A percentile compares a stretch with the other conserved stretches of the same genome.
Conservation (phyloP, 2,888 invertebrate genomes). For the Cyclophora albipunctata region DNA sequence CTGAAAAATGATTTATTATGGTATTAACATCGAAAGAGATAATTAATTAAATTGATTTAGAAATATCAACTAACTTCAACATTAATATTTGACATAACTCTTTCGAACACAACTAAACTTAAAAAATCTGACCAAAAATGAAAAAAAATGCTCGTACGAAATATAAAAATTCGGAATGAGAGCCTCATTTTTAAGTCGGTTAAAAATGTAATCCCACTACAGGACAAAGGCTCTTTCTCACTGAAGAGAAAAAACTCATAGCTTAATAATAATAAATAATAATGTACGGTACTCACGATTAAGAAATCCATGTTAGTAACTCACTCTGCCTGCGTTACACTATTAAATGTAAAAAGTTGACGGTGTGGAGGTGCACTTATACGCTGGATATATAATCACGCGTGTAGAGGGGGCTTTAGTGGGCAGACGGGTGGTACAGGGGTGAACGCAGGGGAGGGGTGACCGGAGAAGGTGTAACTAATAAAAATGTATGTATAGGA, state of each 20-base stretch:
- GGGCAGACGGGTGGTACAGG: slow-evolving; percentile 9
- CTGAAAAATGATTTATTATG: too few species aligned
- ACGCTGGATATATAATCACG: slow-evolving; percentile 50
- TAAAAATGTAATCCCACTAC: background rate
- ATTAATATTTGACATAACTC: too few species aligned
- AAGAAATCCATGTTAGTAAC: slow-evolving; percentile 25
- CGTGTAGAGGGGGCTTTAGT: slow-evolving; percentile 9
- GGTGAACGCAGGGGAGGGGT: background rate
- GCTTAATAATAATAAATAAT: slow-evolving; percentile 12
- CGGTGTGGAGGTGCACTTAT: slow-evolving; percentile 43
- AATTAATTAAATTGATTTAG: too few species aligned
- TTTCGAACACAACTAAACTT: too few species aligned
- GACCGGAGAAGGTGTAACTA: too few species aligned
- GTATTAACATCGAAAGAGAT: too few species aligned
- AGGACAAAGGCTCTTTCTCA: background rate
- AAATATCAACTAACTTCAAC: too few species aligned
- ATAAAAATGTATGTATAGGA: too few species aligned
- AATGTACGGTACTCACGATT: slow-evolving; percentile 27
- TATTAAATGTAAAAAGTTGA: slow-evolving; percentile 35
- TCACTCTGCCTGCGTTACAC: slow-evolving; percentile 11
- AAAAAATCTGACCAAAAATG: too few species aligned
- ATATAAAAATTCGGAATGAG: too few species aligned
- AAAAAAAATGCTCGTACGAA: too few species aligned
- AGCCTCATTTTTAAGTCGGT: too few species aligned
- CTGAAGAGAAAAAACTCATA: background rate